Percentiles rank a stretch among this genome's conserved stretches.
phyloP scores from a whole-genome alignment of 2,113 vertebrate species.

The Tonatia bakeri region DNA sequence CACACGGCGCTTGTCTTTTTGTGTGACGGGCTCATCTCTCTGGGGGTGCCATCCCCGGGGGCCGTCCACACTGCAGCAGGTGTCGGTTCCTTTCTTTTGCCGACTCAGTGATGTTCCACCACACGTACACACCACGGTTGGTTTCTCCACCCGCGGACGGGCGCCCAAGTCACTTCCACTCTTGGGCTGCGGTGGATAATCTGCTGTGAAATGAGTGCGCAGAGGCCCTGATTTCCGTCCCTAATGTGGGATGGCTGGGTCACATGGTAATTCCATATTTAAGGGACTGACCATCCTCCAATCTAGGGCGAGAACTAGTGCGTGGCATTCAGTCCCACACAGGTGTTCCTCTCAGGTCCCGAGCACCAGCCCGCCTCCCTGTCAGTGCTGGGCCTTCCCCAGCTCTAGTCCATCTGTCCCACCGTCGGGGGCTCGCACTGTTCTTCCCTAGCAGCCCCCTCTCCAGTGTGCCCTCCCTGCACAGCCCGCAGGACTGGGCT shows the following conservation, averaged over 20 bases:
- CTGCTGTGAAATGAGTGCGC: rapidly evolving
- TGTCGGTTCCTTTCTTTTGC: too few relatives aligned
- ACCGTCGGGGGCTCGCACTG: rapidly evolving
- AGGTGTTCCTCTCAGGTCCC: background rate
- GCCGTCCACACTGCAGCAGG: rapidly evolving
- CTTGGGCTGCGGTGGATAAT: background rate
- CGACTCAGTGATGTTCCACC: rapidly evolving
- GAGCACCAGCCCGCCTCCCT: background rate
- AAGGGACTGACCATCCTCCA: background rate
- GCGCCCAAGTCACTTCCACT: background rate
- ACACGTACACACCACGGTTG: rapidly evolving
- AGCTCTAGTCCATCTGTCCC: background rate
- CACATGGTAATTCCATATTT: background rate
- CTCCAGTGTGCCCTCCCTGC: rapidly evolving
- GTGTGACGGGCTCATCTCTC: background rate
- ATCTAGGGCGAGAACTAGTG: background rate
- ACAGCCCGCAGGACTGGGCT: rapidly evolving
- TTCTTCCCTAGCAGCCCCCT: background rate
- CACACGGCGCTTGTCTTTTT: background rate
- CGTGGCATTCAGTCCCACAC: background rate
- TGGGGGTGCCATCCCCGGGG: rapidly evolving
- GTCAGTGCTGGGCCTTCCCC: background rate
- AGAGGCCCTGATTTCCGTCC: background rate
- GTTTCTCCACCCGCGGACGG: background rate
- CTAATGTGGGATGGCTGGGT: background rate